A percentile compares a stretch with the other conserved stretches of the same genome.
phyloP scores from a whole-genome alignment of 2,113 vertebrate species.

The Bubo blakistoni region DNA sequence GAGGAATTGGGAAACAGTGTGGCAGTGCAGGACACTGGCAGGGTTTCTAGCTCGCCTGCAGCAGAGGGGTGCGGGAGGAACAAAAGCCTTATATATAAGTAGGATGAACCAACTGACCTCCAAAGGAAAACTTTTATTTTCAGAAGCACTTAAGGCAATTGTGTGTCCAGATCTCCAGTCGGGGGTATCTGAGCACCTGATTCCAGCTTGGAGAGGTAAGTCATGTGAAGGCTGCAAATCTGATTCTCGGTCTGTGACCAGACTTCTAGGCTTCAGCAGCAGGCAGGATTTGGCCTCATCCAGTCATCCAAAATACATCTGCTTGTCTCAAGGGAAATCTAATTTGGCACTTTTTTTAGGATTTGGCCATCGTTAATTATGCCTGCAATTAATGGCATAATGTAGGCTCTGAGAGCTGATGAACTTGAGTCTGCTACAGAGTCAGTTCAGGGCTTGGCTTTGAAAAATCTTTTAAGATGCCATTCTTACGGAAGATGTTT shows the following conservation, averaged over 20 bases:
- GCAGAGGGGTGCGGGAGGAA: background rate
- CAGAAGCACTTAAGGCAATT: background rate
- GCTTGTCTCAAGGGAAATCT: slow-evolving; percentile 46
- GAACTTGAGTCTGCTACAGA: background rate
- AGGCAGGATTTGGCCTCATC: background rate
- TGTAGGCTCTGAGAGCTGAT: background rate
- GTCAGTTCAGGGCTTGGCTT: background rate
- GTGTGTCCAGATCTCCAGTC: background rate
- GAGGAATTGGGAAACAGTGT: background rate
- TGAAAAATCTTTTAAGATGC: background rate
- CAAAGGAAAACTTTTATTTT: background rate
- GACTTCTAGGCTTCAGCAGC: background rate
- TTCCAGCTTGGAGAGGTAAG: background rate
- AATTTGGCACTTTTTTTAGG: slow-evolving; percentile 39
- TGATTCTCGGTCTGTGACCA: background rate
- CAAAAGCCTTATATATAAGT: background rate
- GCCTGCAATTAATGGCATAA: slow-evolving; percentile 10
- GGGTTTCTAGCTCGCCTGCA: background rate
- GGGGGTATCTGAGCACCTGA: background rate
- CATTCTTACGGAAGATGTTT: background rate
- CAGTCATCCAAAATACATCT: slow-evolving; percentile 24
- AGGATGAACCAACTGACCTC: background rate
- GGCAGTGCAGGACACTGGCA: background rate
- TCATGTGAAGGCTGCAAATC: slow-evolving; percentile 38
- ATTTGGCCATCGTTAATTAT: slow-evolving; percentile 19